These are phyloP conservation scores for Idaea biselata DNA, from an alignment of 2,888 invertebrate genomes.

Conservation along the genomic window DNA sequence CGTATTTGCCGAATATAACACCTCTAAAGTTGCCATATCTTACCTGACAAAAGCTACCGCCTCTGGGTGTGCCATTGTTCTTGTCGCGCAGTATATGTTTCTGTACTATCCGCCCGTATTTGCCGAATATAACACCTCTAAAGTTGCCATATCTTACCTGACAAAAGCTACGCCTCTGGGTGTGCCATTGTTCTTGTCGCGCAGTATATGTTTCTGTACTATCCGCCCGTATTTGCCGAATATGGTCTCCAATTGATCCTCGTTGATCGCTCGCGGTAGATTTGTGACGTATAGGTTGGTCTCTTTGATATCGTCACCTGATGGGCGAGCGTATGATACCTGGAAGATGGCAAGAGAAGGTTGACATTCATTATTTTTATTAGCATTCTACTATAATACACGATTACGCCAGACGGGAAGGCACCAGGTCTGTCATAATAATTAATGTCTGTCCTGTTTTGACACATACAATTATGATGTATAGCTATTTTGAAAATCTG, in stretches of 20 bases:
- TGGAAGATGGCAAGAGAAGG: constrained; percentile 32
- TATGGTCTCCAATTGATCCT: constrained; percentile 90
- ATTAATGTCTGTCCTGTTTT: no score
- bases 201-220: constrained; percentile 94
- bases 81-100: constrained; percentile 94
- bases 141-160: constrained; percentile 76
- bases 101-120: constrained; percentile 95
- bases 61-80: constrained; percentile 91
- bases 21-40: constrained; percentile 3
- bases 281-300: constrained; percentile 97
- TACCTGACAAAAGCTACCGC: constrained; percentile 97
- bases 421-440: no score
- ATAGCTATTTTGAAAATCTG: no score
- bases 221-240: constrained; percentile 95
- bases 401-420: no score
- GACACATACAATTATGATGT: not conserved
- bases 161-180: constrained; percentile 96
- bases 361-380: no score
- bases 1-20: constrained; percentile 88
- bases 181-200: constrained; percentile 92
- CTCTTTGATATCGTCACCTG: constrained; percentile 95
- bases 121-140: constrained; percentile 83
- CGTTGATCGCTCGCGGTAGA: constrained; percentile 91
- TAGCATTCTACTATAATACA: no score
- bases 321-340: constrained; percentile 95